These are phyloP conservation scores for Drosophila paulistorum DNA, from an alignment of 1,140 invertebrate genomes.

Conservation along the genomic window DNA sequence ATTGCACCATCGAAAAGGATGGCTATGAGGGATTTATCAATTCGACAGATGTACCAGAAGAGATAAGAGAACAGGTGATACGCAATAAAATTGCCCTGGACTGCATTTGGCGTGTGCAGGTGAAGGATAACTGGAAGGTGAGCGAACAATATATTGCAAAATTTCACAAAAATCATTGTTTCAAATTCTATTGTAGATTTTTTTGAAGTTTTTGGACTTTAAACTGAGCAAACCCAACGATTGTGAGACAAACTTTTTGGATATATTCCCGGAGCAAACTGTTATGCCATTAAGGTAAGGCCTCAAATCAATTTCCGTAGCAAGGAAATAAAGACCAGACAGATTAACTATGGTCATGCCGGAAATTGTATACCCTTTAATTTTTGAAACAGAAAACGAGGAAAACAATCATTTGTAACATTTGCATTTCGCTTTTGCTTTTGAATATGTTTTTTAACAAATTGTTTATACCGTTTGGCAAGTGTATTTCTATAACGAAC, in stretches of 20 bases:
- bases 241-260: conserved; percentile 92
- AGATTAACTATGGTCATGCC: neutral
- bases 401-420: no score
- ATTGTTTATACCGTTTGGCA: neutral
- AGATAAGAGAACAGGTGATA: conserved; percentile 70
- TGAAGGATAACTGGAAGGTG: conserved; percentile 88
- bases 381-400: no score
- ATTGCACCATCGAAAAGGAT: conserved; percentile 74
- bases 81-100: conserved; percentile 86
- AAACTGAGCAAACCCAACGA: conserved; percentile 90
- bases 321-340: conserved; percentile 43
- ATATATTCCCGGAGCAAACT: conserved; percentile 88
- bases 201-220: conserved; percentile 88
- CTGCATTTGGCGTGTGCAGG: conserved; percentile 91
- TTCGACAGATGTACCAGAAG: conserved; percentile 67
- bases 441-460: neutral
- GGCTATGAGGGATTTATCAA: conserved; percentile 77
- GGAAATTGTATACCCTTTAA: neutral
- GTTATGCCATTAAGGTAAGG: conserved; percentile 85
- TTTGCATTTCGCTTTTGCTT: no score
- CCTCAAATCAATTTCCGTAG: conserved; percentile 73
- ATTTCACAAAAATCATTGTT: neutral
- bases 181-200: conserved; percentile 85
- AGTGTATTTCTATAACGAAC: neutral
- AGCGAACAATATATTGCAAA: conserved; percentile 22